Conservation (phyloP, 64 coral and sea anemone species). For the Pachyseris speciosa region DNA sequence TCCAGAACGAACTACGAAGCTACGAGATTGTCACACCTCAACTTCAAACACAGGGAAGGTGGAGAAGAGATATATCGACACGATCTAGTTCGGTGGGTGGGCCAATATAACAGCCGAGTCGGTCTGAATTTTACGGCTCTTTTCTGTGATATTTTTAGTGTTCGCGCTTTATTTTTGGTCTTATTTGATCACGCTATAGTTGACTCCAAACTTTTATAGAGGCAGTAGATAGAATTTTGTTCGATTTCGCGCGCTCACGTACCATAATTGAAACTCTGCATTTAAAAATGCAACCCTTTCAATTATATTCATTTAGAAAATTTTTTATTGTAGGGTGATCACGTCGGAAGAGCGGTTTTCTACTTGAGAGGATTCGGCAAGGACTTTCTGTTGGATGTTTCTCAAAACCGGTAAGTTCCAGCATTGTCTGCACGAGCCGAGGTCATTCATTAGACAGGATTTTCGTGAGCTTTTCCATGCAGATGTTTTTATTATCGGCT, state of each 20-base stretch:
- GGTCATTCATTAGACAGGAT: not conserved
- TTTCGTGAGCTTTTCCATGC: not conserved
- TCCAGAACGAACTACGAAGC: not conserved
- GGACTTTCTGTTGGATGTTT: conserved; percentile 8
- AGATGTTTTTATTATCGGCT: not conserved
- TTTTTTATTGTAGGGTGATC: conserved; percentile 21
- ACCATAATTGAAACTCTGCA: not conserved
- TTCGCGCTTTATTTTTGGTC: not conserved
- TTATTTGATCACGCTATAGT: not conserved
- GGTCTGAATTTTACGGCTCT: not conserved
- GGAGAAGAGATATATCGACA: not conserved
- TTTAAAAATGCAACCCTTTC: not conserved
- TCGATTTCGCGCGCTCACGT: not conserved
- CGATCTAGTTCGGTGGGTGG: conserved; percentile 16
- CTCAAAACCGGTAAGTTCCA: conserved; percentile 10
- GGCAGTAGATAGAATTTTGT: not conserved
- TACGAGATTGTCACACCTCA: conserved; percentile 25
- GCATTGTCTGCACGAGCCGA: too few species aligned
- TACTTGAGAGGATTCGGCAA: conserved; percentile 40
- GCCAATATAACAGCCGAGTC: not conserved
- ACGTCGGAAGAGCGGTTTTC: not conserved
- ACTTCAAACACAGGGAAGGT: not conserved
- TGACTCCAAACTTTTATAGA: not conserved
- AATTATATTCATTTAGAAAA: not conserved
- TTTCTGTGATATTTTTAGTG: not conserved